These are phyloP conservation scores for Phataginus tetradactyla DNA, from an alignment of 2,797 vertebrate genomes.

Conservation along the genomic window DNA sequence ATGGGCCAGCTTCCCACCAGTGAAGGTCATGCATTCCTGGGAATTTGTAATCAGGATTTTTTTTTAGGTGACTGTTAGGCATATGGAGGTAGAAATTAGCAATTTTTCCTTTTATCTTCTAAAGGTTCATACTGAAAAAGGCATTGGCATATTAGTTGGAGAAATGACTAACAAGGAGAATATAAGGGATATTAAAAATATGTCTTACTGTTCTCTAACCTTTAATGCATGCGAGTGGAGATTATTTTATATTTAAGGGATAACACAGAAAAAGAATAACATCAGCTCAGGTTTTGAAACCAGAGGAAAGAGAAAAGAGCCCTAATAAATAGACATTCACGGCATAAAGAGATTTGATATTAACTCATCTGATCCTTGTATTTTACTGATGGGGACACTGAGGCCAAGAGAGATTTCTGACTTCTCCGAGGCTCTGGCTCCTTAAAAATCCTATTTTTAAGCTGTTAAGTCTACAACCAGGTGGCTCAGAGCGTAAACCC, in stretches of 20 bases:
- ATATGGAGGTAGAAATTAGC: not conserved
- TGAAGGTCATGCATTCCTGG: not conserved
- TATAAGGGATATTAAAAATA: not conserved
- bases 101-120: constrained; percentile 21
- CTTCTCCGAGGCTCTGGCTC: not conserved
- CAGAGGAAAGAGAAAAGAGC: not conserved
- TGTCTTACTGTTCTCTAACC: not conserved
- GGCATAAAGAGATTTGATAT: not conserved
- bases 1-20: not conserved
- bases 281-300: constrained; percentile 2
- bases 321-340: not conserved
- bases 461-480: not conserved
- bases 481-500: not conserved
- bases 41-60: not conserved
- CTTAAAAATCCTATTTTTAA: not conserved
- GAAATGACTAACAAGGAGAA: not conserved
- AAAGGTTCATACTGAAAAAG: not conserved
- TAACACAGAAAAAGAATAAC: not conserved
- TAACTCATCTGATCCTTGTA: not conserved
- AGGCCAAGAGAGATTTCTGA: not conserved
- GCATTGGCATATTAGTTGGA: not conserved
- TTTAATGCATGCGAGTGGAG: not conserved
- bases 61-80: not conserved
- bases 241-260: not conserved
- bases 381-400: not conserved